A percentile compares a stretch with the other conserved stretches of the same genome.
Conservation (phyloP, 1,140 invertebrate genomes). For the Venustaconcha ellipsiformis region DNA sequence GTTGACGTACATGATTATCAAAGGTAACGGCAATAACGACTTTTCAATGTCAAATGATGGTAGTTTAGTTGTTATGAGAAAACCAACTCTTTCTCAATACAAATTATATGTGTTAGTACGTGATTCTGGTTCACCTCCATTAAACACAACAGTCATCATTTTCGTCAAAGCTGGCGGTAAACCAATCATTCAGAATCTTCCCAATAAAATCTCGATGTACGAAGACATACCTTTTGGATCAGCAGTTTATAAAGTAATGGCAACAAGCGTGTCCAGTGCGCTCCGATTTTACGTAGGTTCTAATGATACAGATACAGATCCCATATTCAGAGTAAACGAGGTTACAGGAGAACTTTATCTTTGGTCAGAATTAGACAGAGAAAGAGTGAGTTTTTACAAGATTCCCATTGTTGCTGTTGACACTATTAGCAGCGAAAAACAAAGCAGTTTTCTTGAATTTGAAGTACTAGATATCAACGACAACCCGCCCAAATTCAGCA, state of each 20-base stretch:
- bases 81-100: constrained; percentile 14
- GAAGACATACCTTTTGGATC: constrained; percentile 12
- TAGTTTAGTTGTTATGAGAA: constrained; percentile 7
- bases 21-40: constrained; percentile 20
- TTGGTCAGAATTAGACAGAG: constrained; percentile 21
- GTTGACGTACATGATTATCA: constrained; percentile 15
- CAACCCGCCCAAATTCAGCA: constrained; percentile 17
- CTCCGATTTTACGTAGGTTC: constrained; percentile 6
- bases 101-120: constrained; percentile 9
- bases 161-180: constrained; percentile 10
- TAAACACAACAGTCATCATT: constrained; percentile 4
- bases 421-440: constrained; percentile 6
- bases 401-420: constrained; percentile 11
- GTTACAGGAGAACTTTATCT: constrained; percentile 10
- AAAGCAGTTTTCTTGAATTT: constrained; percentile 1
- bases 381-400: not conserved
- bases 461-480: constrained; percentile 20
- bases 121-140: constrained; percentile 17
- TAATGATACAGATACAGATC: no score
- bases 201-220: constrained; percentile 1
- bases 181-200: constrained; percentile 14
- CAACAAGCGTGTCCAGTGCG: constrained; percentile 20
- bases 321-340: constrained; percentile 11
- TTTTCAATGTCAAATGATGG: constrained; percentile 20
- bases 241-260: constrained; percentile 4